Base-by-base conservation (phyloP, 2,113 vertebrate genomes). In the Pipra filicauda region DNA sequence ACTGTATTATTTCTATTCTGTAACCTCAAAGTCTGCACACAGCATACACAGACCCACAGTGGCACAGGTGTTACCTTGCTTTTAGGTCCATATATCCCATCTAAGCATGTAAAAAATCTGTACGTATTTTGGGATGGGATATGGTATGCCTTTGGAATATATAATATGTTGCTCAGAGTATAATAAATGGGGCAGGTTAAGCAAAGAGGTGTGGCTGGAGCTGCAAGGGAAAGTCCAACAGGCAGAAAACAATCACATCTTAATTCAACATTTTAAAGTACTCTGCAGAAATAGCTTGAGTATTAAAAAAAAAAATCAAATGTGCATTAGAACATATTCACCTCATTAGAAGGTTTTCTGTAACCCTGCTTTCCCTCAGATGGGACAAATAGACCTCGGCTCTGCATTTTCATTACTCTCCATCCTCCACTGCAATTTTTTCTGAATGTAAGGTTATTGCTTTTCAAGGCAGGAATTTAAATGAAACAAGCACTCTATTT, bases 391-490 rank as follows among this genome's bases (percentile, higher is more conserved):
- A 88, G 83, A 89, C 69, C 65, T 28, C 20, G 0, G 39, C 70
- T 86, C 44, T 11, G 4, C 76, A 28, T 90, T 94, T 91, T 69
- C 90, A 87, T 81, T 92, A 65, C 52, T 84, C 72, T 91, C 85
- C 44, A 48, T 67, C 57, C 73, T 83, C 78, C 41, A 43, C 5
- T 72, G 72, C 44, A 55, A 78, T 85, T 92, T 93, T 89, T 94
- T 93, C 59, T 75, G 93, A 93, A 91, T 85, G 77, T 43, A 75
- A 80, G 76, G 85, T 89, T 87, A 95, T 85, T 95, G 95, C 82
- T 74, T 96, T 91, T 71, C 66, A 69, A 88, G 95, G 77, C 94
- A 93, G 46, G 88, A 81, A 88, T 92, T 94, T 95, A 97, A 96
- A 96, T 61, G 93, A 88, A 65, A 96, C 77, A 74, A 87, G 84